phyloP scores from a whole-genome alignment of 1,140 invertebrate genomes.

The Bathynomus jamesi region DNA sequence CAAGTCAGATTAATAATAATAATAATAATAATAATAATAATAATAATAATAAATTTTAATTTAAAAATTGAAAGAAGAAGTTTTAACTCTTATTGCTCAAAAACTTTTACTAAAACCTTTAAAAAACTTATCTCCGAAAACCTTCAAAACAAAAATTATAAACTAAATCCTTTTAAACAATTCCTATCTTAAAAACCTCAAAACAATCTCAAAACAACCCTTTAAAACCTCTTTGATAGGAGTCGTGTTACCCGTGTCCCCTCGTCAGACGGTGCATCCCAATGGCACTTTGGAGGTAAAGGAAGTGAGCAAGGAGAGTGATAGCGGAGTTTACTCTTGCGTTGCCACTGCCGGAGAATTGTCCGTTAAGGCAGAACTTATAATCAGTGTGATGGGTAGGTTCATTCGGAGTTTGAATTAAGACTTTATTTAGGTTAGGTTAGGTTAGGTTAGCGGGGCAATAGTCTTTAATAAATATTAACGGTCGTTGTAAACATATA shows the following conservation, averaged over 20 bases:
- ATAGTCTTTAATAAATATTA: too few species aligned
- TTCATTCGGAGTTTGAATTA: background rate
- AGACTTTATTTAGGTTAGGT: background rate
- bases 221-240: too few species aligned
- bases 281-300: constrained; percentile 44
- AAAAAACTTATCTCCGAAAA: too few species aligned
- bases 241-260: constrained; percentile 41
- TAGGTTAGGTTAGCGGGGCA: too few species aligned
- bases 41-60: background rate
- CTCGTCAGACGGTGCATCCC: constrained; percentile 42
- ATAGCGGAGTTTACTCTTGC: constrained; percentile 38
- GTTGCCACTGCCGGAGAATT: constrained; percentile 16
- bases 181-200: too few species aligned
- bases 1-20: background rate
- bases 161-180: too few species aligned
- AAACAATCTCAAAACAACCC: too few species aligned
- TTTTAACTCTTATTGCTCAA: too few species aligned
- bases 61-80: too few species aligned
- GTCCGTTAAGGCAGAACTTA: background rate
- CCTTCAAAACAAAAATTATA: too few species aligned
- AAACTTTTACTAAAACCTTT: too few species aligned
- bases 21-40: constrained; percentile 3
- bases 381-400: background rate
- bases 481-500: too few species aligned
- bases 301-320: constrained; percentile 42